These are phyloP conservation scores for Cosmorhoe ocellata DNA, from an alignment of 2,888 invertebrate species.

Conservation along the genomic window DNA sequence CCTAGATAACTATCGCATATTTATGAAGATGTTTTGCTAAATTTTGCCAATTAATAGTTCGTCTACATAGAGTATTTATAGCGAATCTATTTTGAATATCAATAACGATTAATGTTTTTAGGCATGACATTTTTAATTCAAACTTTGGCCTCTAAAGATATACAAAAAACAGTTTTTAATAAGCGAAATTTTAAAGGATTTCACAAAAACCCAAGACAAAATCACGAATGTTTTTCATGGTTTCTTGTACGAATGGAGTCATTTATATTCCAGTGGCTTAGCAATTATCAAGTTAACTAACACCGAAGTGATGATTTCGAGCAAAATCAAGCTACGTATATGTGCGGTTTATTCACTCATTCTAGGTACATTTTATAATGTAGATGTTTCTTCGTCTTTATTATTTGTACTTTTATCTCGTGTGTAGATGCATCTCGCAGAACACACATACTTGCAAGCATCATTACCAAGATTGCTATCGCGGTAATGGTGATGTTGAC, in stretches of 20 bases:
- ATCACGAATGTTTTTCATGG: no score
- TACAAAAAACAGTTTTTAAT: no score
- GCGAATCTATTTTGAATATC: neutral
- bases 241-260: no score
- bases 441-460: slow-evolving; percentile 10
- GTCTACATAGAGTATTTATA: slow-evolving; percentile 8
- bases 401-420: neutral
- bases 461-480: slow-evolving; percentile 23
- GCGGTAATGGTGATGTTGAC: slow-evolving; percentile 17
- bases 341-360: no score
- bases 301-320: no score
- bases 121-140: neutral
- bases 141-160: no score
- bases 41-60: slow-evolving; percentile 12
- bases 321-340: no score
- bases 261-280: no score
- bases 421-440: slow-evolving; percentile 10
- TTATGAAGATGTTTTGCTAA: slow-evolving; percentile 13
- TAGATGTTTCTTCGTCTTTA: neutral
- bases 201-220: no score
- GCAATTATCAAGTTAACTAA: no score
- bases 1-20: neutral
- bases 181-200: no score
- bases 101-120: slow-evolving; percentile 1
- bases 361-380: no score